Conservation (phyloP, 2,797 vertebrate genomes). For the Linurgus olivaceus region DNA sequence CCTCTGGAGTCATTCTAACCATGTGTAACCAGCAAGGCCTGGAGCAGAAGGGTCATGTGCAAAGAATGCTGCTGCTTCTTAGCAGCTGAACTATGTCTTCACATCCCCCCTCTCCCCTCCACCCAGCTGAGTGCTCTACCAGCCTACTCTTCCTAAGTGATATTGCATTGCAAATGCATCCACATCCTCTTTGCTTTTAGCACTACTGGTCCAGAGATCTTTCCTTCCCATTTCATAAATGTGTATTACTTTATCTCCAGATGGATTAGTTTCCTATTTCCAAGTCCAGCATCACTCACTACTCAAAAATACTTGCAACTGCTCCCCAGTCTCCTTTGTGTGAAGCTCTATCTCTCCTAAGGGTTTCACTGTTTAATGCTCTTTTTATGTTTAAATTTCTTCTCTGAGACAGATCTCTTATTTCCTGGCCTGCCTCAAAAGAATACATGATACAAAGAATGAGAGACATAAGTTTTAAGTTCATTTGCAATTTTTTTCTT, state of each 20-base stretch:
- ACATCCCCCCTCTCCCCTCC: neutral
- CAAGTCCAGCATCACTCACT: neutral
- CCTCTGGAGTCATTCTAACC: neutral
- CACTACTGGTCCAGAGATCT: neutral
- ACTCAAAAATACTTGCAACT: neutral
- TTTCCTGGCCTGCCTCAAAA: neutral
- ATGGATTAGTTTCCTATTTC: neutral
- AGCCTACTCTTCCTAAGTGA: neutral
- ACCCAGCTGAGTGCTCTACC: neutral
- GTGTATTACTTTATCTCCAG: neutral
- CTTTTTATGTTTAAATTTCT: neutral
- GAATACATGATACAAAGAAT: neutral
- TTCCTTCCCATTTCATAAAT: neutral
- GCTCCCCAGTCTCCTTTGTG: neutral
- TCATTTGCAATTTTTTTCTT: neutral
- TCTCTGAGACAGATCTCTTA: neutral
- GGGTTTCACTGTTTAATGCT: neutral
- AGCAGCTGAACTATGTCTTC: neutral
- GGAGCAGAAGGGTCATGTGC: neutral
- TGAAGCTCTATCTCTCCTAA: neutral
- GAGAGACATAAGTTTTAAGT: neutral
- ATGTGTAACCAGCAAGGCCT: neutral
- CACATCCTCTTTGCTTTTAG: neutral
- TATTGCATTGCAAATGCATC: neutral
- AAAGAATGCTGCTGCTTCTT: neutral